Base-by-base conservation (phyloP, 2,113 vertebrate species). In the Erythrocercus mccallii region DNA sequence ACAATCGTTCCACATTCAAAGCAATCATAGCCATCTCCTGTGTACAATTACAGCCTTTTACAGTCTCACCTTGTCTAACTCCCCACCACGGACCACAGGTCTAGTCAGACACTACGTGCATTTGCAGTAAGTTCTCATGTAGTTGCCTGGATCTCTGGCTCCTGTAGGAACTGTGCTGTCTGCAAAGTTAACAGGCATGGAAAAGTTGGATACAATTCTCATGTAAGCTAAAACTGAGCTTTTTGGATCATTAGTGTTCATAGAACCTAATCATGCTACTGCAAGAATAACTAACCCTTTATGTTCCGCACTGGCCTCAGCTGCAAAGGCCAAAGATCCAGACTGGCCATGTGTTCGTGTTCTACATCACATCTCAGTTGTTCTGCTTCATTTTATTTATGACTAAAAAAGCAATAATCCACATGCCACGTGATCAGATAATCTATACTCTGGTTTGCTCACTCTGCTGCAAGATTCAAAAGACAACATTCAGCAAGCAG, bases 11-110 rank as follows among this genome's bases (percentile, higher is more conserved):
- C 83, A 69, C 91, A 84, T 95, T 96, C 88, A 94, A 94, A 93
- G 93, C 93, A 97, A 96, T 94, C 91, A 93, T 73, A 70, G 69
- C 61, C 79, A 92, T 96, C 95, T 97, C 95, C 77, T 70, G 93
- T 94, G 94, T 90, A 92, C 95, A 97, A 95, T 97, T 96, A 96
- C 71, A 61, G 64, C 69, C 78, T 92, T 96, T 96, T 94, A 94
- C 69, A 96, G 88, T 62, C 94, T 96, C 95, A 96, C 92, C 95
- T 96, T 92, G 91, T 92, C 94, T 86, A 95, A 88, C 90, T 96
- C 91, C 68, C 78, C 79, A 83, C 89, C 76, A 64, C 5, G 12
- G 81, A 91, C 87, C 88, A 79, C 77, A 53, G 81, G 50, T 95
- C 93, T 58, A 94, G 93, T 89, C 94, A 92, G 91, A 94, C 78